Percentiles rank a stretch among this genome's conserved stretches.
Evolutionary conservation across 2,797 vertebrate genomes (phyloP).

Genomic region (Clarias platycephalus): DNA sequence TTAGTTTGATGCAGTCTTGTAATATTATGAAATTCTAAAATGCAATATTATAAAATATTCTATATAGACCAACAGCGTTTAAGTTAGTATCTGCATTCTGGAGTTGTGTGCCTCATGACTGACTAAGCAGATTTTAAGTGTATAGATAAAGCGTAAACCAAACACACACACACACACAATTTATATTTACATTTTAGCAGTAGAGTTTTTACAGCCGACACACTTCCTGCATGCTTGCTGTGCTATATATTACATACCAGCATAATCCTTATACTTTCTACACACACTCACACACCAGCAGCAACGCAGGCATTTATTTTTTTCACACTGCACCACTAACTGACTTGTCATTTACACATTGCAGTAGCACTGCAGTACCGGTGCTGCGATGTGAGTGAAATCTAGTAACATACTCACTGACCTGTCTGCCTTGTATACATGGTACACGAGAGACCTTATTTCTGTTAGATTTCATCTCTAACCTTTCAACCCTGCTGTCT

Average conservation of each 20-base stretch:
- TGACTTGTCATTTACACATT: conserved; percentile 26
- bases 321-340: conserved; percentile 33
- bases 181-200: neutral
- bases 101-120: neutral
- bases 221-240: neutral
- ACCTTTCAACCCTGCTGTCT: conserved; percentile 34
- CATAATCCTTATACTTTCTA: neutral
- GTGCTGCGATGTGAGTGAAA: conserved; percentile 21
- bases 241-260: neutral
- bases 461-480: conserved; percentile 26
- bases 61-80: neutral
- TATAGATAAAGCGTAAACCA: neutral
- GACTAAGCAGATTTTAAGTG: neutral
- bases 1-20: neutral
- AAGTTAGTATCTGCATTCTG: too few relatives aligned
- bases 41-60: neutral
- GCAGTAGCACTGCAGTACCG: conserved; percentile 25
- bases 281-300: conserved; percentile 2
- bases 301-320: conserved; percentile 11
- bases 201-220: neutral
- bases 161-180: neutral
- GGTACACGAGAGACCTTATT: conserved; percentile 32
- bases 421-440: conserved; percentile 11
- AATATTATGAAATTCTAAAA: neutral
- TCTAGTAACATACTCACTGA: conserved; percentile 27